phyloP scores from a whole-genome alignment of 37 sponge, comb jelly and placozoan genomes.

The Mnemiopsis leidyi region DNA sequence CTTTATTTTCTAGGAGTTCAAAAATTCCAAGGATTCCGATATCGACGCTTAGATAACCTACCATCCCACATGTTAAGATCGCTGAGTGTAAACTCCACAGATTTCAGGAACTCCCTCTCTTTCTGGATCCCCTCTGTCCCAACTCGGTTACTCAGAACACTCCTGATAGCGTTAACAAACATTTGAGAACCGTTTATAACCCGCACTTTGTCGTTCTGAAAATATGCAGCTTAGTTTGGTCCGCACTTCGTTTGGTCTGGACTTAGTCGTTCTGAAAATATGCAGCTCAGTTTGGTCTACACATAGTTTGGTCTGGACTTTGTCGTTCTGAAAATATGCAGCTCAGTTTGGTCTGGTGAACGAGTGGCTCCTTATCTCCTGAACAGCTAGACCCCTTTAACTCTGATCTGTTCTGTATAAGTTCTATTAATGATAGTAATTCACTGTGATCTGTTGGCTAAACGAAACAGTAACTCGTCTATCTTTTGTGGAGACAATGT shows the following conservation, averaged over 20 bases:
- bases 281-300: too few species aligned
- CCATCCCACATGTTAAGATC: slow-evolving; percentile 64
- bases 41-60: neutral
- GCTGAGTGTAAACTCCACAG: slow-evolving; percentile 61
- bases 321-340: slow-evolving; percentile 55
- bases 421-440: too few species aligned
- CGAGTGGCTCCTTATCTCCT: too few species aligned
- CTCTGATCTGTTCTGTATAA: too few species aligned
- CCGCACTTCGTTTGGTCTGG: too few species aligned
- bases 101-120: slow-evolving; percentile 54
- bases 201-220: slow-evolving; percentile 59
- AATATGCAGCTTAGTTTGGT: too few species aligned
- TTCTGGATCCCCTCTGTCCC: slow-evolving; percentile 49
- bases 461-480: neutral
- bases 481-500: too few species aligned
- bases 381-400: too few species aligned
- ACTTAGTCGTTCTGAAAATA: slow-evolving; percentile 51
- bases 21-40: too few species aligned
- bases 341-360: too few species aligned
- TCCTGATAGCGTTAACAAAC: slow-evolving; percentile 51
- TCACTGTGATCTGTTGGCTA: neutral
- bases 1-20: too few species aligned
- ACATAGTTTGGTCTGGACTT: too few species aligned
- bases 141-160: slow-evolving; percentile 20
- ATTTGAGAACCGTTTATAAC: slow-evolving; percentile 53